phyloP scores from a whole-genome alignment of 1,140 invertebrate genomes.

The Rhynchophorus ferrugineus region DNA sequence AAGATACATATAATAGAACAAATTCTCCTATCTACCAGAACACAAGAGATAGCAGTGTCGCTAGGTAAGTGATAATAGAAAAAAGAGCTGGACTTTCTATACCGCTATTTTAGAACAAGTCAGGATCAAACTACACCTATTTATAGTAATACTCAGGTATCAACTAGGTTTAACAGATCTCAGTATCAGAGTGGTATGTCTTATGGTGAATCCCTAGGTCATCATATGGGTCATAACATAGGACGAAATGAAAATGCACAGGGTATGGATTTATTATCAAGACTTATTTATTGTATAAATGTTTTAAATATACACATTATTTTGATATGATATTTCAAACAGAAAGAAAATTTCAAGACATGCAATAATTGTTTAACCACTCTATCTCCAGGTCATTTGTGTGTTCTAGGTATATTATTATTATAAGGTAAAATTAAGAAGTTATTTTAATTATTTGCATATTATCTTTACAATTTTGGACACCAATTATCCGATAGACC shows the following conservation, averaged over 20 bases:
- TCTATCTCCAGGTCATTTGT: neutral
- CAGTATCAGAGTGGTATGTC: slow-evolving; percentile 34
- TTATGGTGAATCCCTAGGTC: slow-evolving; percentile 44
- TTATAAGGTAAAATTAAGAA: too few species aligned
- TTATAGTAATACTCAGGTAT: slow-evolving; percentile 37
- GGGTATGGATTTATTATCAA: slow-evolving; percentile 37
- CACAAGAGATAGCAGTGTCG: slow-evolving; percentile 29
- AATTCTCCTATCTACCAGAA: slow-evolving; percentile 42
- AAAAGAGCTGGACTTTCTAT: neutral
- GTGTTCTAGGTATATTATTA: too few species aligned
- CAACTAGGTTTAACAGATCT: slow-evolving; percentile 27
- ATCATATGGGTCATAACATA: slow-evolving; percentile 45
- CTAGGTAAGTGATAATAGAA: slow-evolving; percentile 7
- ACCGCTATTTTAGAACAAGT: slow-evolving; percentile 8
- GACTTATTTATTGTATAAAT: too few species aligned
- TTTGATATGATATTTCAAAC: too few species aligned
- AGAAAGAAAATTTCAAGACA: too few species aligned
- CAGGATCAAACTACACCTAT: slow-evolving; percentile 33
- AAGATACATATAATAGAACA: slow-evolving; percentile 32
- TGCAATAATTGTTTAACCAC: too few species aligned
- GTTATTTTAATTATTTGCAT: too few species aligned
- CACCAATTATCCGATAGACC: too few species aligned
- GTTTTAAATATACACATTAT: too few species aligned
- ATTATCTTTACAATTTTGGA: too few species aligned
- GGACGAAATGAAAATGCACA: slow-evolving; percentile 45